Base-by-base conservation (phyloP, 2,113 vertebrate genomes). In the Odobenus rosmarus region DNA sequence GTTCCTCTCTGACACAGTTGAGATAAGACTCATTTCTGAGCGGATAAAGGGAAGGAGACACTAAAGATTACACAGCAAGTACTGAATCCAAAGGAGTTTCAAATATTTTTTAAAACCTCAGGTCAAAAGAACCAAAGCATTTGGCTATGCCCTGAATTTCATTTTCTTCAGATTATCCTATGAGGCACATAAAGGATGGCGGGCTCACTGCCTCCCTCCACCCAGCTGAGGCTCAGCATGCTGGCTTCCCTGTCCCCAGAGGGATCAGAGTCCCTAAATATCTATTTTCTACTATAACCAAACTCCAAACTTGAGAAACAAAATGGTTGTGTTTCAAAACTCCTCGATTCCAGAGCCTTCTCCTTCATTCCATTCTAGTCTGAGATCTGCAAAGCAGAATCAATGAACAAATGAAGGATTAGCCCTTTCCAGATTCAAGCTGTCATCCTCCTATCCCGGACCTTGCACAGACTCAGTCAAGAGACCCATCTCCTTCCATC, bases 11-110 rank as follows among this genome's bases (percentile, higher is more conserved):
- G 87, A 96, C 7, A 19, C 7, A 72, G 18, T 4, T n/a, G 19
- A 95, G 33, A 62, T 13, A 93, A 93, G 72, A 92, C 1, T 36
- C 33, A 94, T 90, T 96, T 95, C 90, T 19, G 28, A 77, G 26
- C 7, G 42, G 21, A 71, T 19, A 87, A 77, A 12, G 14, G 39
- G 51, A 87, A 72, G 4, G 16, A 57, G 88, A 84, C 61, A 87
- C 42, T 90, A 53, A 88, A 61, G 21, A 71, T 33, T 69, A 33
- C 8, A 77, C 42, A 69, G 15, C 42, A 81, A 62, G 57, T 57
- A 90, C 28, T 77, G 23, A 81, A 62, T 42, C 12, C 42, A 84
- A 76, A 92, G 42, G 42, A 80, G 5, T 51, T 92, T 90, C 42
- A 79, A 69, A 23, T 74, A 55, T 36, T 72, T 71, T 46, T 80